Percentiles rank a stretch among this genome's conserved stretches.
Evolutionary conservation across 2,113 vertebrate species (phyloP).

Genomic region (Oostethus manadensis): DNA sequence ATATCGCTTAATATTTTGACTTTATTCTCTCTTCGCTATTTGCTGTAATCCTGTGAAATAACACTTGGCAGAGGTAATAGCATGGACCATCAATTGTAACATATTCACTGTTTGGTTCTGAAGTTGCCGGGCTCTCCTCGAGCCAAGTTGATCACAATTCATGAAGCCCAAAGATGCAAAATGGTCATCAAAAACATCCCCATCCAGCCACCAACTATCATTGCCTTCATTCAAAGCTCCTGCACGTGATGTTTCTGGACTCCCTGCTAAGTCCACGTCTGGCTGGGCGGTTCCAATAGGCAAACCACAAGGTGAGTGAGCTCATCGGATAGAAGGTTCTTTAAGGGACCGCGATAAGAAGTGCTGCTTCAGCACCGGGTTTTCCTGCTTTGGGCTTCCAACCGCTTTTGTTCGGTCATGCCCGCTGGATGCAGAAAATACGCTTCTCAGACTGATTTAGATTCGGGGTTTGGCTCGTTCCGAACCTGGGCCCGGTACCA

Average conservation of each 20-base stretch:
- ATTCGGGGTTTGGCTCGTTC: slow-evolving; percentile 32
- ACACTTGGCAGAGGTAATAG: too few relatives aligned
- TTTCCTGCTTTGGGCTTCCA: slow-evolving; percentile 18
- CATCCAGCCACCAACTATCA: slow-evolving; percentile 31
- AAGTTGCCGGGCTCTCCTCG: not conserved
- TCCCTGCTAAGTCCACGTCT: slow-evolving; percentile 17
- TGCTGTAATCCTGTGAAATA: too few relatives aligned
- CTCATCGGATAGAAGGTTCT: slow-evolving; percentile 46
- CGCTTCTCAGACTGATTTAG: slow-evolving; percentile 33
- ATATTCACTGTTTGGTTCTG: too few relatives aligned
- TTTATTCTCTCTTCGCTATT: too few relatives aligned
- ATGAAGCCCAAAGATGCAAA: slow-evolving; percentile 14
- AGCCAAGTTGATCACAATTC: slow-evolving; percentile 10
- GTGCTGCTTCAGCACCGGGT: slow-evolving; percentile 44
- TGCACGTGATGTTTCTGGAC: slow-evolving; percentile 34
- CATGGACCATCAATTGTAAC: too few relatives aligned
- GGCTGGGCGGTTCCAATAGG: slow-evolving; percentile 45
- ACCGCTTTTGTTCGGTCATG: slow-evolving; percentile 43
- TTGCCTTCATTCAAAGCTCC: slow-evolving; percentile 43
- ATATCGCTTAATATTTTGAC: too few relatives aligned
- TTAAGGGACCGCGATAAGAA: slow-evolving; percentile 45
- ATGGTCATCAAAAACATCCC: slow-evolving; percentile 26
- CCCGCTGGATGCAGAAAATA: slow-evolving; percentile 25
- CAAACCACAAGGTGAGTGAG: slow-evolving; percentile 42
- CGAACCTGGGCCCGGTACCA: slow-evolving; percentile 8